Base-by-base conservation (phyloP, 30 jellyfish, hydroid and myxozoan species). In the Cassiopea andromeda region DNA sequence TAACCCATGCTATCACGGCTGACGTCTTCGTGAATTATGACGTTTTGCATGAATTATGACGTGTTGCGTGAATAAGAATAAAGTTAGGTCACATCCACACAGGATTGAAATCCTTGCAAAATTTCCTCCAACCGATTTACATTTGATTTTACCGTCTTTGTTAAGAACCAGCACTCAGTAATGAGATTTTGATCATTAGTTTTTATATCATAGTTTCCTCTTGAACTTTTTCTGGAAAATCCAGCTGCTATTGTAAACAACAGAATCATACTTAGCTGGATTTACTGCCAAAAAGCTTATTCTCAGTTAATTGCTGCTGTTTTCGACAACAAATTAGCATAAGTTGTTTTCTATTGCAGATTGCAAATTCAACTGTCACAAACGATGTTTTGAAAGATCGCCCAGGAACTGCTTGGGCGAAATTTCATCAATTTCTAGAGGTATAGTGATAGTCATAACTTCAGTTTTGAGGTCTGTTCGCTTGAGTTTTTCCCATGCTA, bases 321-420 rank as follows among this genome's bases (percentile, higher is more conserved):
- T 2, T 5, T 9, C 64, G 5, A 2, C 8, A 2, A 2, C 64
- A 2, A 5, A 50, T 9, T 50, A 2, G 9, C 9, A 2, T 5
- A 50, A 9, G 64, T 2, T 50, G 64, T 50, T 50, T 5, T 50
- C 89, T 1, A 80, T 78, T 69, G 44, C 93, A 93, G 98, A 94
- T 83, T 94, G 98, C 88, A 94, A 94, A 81, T 94, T 94, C 90
- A 94, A 88, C 67, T 94, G 97, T 79, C 98, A 94, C 85, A 94
- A 90, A 60, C 74, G 94, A 66, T 94, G 98, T 71, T 89, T 94
- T 70, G 98, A 94, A 70, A 68, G 96, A 10, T 93, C 97, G 27
- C 98, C 98, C 47, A 90, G 98, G 81, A 94, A 94, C 79, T 94
- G 98, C 75, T 70, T 89, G n/a, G 98, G 97, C 44, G 97, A 88